Conservation (phyloP, 2,113 vertebrate species). For the Sander lucioperca region DNA sequence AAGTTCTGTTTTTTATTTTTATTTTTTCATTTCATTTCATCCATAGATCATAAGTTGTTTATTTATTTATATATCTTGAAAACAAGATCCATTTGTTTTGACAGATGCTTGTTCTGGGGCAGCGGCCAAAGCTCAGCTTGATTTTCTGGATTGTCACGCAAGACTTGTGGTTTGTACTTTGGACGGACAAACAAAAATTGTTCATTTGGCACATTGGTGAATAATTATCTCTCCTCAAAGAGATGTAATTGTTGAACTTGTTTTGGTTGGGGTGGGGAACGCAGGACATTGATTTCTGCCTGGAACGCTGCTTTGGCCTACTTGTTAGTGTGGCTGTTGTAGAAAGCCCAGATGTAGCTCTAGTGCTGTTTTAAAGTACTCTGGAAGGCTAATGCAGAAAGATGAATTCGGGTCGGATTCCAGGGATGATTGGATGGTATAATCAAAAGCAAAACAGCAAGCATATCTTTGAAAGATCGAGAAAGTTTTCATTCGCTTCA, state of each 20-base stretch:
- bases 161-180: constrained; percentile 82
- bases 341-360: constrained; percentile 48
- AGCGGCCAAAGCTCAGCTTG: constrained; percentile 83
- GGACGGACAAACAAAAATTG: constrained; percentile 82
- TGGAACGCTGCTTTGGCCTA: constrained; percentile 52
- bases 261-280: constrained; percentile 44
- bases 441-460: constrained; percentile 39
- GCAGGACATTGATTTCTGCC: constrained; percentile 57
- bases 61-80: constrained; percentile 78
- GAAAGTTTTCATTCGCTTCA: constrained; percentile 32
- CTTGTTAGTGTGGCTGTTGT: constrained; percentile 34
- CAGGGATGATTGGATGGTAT: constrained; percentile 9
- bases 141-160: constrained; percentile 81
- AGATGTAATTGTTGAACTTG: constrained; percentile 74
- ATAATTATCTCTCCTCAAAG: constrained; percentile 78
- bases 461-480: constrained; percentile 24
- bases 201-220: constrained; percentile 79
- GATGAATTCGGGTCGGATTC: constrained; percentile 24
- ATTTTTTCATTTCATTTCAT: constrained; percentile 59
- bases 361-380: constrained; percentile 33
- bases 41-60: constrained; percentile 71
- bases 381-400: constrained; percentile 30
- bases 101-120: constrained; percentile 87
- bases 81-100: constrained; percentile 84
- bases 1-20: constrained; percentile 41